Evolutionary conservation across 2,797 vertebrate species (phyloP), one percentile per base, ranked within the genome.

Genomic region (Columba guinea): DNA sequence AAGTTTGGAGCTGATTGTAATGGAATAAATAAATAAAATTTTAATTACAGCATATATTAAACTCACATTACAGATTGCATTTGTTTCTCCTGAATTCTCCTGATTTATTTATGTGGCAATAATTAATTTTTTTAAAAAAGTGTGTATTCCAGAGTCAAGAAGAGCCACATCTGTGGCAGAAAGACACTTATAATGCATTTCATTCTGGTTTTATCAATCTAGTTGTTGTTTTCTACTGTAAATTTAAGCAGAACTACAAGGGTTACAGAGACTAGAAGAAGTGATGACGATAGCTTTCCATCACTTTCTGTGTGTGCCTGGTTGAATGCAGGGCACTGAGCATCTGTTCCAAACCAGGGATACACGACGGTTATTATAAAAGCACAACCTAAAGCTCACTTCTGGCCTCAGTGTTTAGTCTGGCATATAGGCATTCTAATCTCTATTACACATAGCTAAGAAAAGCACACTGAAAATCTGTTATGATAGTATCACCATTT

Each of bases 201-300:
- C 9, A 22, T 60, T 89, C n/a, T 67, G 26, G 26, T n/a, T 94
- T 73, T 92, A 86, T 83, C 69, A 58, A 93, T 94, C 48, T 49
- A 74, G 39, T 65, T 78, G 35, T 32, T 56, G n/a, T 82, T 96
- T 94, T 78, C 46, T 89, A 70, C 90, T 90, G 59, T 92, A 94
- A 85, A 82, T 93, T 90, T 92, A 90, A 89, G 60, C 48, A 86
- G 88, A 89, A 68, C 49, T 86, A 41, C 52, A 39, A 90, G 39
- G 64, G 19, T 92, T 89, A 67, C 59, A 75, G 70, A n/a, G 55
- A 55, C 56, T 30, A 44, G 44, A 34, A 91, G 28, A 51, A 83
- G 34, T 68, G 84, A 92, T 94, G 71, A 87, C 93, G 64, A 83
- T 83, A 87, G 39, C 60, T 91, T 94, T 94, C 92, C 88, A 39